A percentile compares a stretch with the other conserved stretches of the same genome.
These are phyloP conservation scores for Nothocercus nigrocapillus DNA, from an alignment of 2,113 vertebrate genomes.

Conservation along the genomic window DNA sequence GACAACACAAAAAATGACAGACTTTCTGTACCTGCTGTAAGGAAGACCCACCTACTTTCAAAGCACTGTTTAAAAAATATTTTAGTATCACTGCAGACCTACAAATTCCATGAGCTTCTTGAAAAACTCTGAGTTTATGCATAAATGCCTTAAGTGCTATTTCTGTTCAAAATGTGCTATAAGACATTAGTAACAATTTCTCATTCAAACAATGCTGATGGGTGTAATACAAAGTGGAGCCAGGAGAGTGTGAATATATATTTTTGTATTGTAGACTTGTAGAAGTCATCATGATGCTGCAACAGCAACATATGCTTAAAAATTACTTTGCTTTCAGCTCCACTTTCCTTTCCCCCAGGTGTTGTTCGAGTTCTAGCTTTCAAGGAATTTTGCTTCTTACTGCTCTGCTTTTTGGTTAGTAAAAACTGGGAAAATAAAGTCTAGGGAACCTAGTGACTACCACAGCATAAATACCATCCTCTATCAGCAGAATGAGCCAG, in stretches of 20 bases:
- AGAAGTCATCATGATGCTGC: not conserved
- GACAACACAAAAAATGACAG: not conserved
- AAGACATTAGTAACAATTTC: not conserved
- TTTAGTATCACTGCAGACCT: not conserved
- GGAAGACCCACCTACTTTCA: not conserved
- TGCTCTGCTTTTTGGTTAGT: not conserved
- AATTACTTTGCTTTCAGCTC: not conserved
- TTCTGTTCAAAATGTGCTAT: not conserved
- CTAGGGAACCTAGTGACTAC: not conserved
- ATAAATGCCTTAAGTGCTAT: not conserved
- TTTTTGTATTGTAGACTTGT: not conserved
- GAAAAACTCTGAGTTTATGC: not conserved
- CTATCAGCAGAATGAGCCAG: not conserved
- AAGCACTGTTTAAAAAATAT: not conserved
- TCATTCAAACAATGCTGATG: accelerated
- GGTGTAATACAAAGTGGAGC: not conserved
- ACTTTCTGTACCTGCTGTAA: not conserved
- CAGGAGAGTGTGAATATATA: accelerated
- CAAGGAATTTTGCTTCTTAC: not conserved
- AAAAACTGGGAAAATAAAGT: not conserved
- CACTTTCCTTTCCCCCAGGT: not conserved
- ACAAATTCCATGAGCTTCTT: not conserved
- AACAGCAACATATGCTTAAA: not conserved
- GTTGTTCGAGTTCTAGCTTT: not conserved
- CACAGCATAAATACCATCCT: not conserved